Conservation (phyloP, 1,140 invertebrate species). For the Drosophila repleta region DNA sequence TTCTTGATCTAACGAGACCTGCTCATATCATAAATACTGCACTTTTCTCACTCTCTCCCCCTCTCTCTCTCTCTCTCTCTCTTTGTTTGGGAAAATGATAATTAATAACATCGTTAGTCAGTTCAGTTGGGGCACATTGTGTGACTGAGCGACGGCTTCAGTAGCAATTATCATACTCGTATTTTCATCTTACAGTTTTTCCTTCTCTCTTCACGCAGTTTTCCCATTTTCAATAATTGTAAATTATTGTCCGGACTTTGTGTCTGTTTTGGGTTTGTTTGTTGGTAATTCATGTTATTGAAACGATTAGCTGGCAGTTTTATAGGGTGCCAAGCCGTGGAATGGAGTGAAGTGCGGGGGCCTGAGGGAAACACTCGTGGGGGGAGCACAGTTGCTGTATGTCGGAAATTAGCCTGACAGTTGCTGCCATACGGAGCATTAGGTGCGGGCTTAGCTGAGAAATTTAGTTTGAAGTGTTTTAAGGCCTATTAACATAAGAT, state of each 20-base stretch:
- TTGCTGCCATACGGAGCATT: background rate
- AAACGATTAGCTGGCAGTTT: slow-evolving; percentile 77
- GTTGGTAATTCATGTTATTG: slow-evolving; percentile 78
- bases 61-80: background rate
- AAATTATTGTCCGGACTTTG: slow-evolving; percentile 59
- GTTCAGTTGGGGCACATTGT: slow-evolving; percentile 8
- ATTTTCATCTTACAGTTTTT: slow-evolving; percentile 46
- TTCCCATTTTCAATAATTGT: slow-evolving; percentile 70
- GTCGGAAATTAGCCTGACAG: background rate
- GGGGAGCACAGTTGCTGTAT: slow-evolving; percentile 2
- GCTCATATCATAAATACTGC: slow-evolving; percentile 65
- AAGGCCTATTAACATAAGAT: background rate
- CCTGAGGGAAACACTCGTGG: background rate
- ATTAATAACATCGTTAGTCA: slow-evolving; percentile 78
- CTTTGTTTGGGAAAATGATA: slow-evolving; percentile 78
- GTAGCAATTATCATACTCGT: slow-evolving; percentile 76
- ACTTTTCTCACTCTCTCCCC: slow-evolving; percentile 38
- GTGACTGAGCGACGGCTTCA: slow-evolving; percentile 34
- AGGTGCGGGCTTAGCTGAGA: background rate
- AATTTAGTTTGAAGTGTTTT: background rate
- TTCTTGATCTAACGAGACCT: slow-evolving; percentile 57
- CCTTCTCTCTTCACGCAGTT: background rate
- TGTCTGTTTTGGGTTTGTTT: slow-evolving; percentile 32
- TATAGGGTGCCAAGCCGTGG: slow-evolving; percentile 61
- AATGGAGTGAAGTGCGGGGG: too few species aligned